Conservation (phyloP, 1,140 invertebrate species). For the Euschistus heros region DNA sequence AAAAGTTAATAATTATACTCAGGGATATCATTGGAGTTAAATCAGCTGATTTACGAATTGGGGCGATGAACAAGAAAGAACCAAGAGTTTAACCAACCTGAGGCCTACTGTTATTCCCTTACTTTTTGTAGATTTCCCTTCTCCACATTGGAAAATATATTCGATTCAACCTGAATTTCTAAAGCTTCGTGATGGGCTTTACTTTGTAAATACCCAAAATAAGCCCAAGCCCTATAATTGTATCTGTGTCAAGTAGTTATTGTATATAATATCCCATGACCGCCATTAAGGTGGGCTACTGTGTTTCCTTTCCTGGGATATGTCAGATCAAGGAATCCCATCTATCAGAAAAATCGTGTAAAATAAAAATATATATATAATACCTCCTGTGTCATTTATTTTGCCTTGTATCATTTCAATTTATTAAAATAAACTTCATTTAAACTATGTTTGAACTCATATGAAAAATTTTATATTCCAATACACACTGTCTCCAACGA, state of each 20-base stretch:
- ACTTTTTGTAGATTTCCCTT: neutral
- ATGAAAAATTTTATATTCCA: too few species aligned
- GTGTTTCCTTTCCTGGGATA: constrained; percentile 9
- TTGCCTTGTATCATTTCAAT: too few species aligned
- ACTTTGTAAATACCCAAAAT: constrained; percentile 14
- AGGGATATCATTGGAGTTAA: neutral
- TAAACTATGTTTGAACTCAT: too few species aligned
- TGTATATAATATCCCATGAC: constrained; percentile 9
- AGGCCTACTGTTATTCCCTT: constrained; percentile 11
- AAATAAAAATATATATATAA: constrained; percentile 15
- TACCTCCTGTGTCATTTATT: neutral
- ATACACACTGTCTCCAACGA: too few species aligned
- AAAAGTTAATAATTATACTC: constrained; percentile 9
- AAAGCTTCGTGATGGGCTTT: constrained; percentile 8
- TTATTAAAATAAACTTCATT: too few species aligned
- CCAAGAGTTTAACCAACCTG: constrained; percentile 13
- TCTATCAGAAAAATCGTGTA: constrained; percentile 16
- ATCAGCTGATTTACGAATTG: neutral
- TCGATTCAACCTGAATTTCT: constrained; percentile 9
- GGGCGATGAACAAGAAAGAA: constrained; percentile 7
- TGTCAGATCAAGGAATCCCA: constrained; percentile 1
- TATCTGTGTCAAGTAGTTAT: constrained; percentile 16
- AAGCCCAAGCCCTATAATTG: constrained; percentile 12
- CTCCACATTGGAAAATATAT: neutral
- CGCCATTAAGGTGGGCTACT: neutral